Evolutionary conservation across 1,140 invertebrate species (phyloP).

Genomic region (Piezodorus guildinii): DNA sequence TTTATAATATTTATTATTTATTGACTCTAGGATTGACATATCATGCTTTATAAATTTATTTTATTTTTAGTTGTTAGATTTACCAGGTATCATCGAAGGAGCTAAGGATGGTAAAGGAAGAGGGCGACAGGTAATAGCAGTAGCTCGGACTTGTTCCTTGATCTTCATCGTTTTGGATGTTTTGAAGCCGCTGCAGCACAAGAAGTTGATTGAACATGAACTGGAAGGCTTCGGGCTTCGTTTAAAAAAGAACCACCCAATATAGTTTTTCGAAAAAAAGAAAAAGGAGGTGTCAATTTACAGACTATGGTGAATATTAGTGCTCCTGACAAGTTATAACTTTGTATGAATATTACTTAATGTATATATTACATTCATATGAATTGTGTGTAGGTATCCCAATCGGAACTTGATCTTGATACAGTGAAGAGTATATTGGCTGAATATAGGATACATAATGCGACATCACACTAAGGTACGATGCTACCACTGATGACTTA

Average conservation of each 20-base stretch:
- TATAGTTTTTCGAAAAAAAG: slow-evolving; percentile 92
- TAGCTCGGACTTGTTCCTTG: slow-evolving; percentile 93
- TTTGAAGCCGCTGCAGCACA: slow-evolving; percentile 92
- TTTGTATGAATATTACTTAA: too few species aligned
- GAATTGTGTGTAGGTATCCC: slow-evolving; percentile 64
- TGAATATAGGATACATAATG: slow-evolving; percentile 98
- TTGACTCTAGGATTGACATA: too few species aligned
- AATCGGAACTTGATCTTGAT: slow-evolving; percentile 91
- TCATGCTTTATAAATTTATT: too few species aligned
- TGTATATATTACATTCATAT: too few species aligned
- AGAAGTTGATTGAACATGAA: slow-evolving; percentile 92
- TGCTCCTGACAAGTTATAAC: background rate
- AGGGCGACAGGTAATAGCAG: slow-evolving; percentile 98
- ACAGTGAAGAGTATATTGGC: slow-evolving; percentile 91
- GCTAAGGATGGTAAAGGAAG: slow-evolving; percentile 99
- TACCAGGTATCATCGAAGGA: slow-evolving; percentile 99
- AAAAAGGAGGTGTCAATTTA: slow-evolving; percentile 90
- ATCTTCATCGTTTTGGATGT: slow-evolving; percentile 98
- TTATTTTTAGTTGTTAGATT: slow-evolving; percentile 71
- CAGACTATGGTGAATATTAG: slow-evolving; percentile 55
- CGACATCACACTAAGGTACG: slow-evolving; percentile 90
- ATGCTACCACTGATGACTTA: slow-evolving; percentile 93
- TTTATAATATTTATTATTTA: too few species aligned
- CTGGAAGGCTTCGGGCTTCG: slow-evolving; percentile 97
- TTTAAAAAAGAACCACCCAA: slow-evolving; percentile 96